A percentile compares a stretch with the other conserved stretches of the same genome.
phyloP scores from a whole-genome alignment of 2,797 vertebrate species.

The Lagorchestes hirsutus region DNA sequence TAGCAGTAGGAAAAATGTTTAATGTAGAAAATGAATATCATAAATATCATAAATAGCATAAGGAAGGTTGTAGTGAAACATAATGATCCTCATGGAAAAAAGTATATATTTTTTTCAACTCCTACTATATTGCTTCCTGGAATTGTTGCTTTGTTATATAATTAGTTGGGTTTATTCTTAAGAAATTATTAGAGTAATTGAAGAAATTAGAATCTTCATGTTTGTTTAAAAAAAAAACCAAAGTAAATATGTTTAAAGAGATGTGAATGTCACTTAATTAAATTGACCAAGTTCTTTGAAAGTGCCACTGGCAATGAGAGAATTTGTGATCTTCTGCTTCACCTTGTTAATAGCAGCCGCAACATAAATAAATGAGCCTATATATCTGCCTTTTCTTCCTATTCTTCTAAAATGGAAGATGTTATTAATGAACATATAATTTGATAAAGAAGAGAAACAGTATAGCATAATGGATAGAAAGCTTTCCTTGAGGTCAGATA shows the following conservation, averaged over 20 bases:
- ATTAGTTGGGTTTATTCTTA: neutral
- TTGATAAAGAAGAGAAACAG: neutral
- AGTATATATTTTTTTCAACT: neutral
- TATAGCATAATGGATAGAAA: neutral
- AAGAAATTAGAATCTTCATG: neutral
- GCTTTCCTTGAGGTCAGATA: neutral
- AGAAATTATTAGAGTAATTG: neutral
- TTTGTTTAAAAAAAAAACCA: neutral
- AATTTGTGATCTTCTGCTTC: neutral
- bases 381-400: neutral
- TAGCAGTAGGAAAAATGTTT: neutral
- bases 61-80: neutral
- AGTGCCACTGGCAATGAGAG: neutral
- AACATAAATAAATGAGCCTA: neutral
- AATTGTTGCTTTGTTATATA: neutral
- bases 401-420: neutral
- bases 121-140: neutral
- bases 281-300: neutral
- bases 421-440: neutral
- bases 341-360: neutral
- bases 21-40: neutral
- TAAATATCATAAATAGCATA: neutral
- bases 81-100: neutral
- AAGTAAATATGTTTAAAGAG: neutral
- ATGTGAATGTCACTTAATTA: neutral